Conservation (phyloP, 1,140 invertebrate genomes). For the Drosophila athabasca region DNA sequence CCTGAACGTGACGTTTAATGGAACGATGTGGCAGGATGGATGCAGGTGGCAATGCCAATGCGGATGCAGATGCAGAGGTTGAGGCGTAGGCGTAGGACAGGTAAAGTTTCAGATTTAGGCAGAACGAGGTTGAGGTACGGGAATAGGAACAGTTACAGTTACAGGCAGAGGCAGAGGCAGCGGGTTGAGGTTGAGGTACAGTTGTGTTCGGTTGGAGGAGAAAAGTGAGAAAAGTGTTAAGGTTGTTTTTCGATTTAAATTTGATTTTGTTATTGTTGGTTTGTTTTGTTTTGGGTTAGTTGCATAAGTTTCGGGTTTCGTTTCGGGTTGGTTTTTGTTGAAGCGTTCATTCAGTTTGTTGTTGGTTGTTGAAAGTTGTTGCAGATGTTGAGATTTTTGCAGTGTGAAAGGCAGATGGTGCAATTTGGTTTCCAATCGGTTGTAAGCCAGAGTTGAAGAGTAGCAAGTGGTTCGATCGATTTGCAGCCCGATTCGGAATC, state of each 20-base stretch:
- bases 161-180: slow-evolving; percentile 12
- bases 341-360: slow-evolving; percentile 50
- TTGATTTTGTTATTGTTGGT: slow-evolving; percentile 4
- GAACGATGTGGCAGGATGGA: slow-evolving; percentile 37
- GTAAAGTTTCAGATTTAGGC: slow-evolving; percentile 22
- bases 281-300: slow-evolving; percentile 20
- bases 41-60: slow-evolving; percentile 28
- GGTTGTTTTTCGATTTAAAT: slow-evolving; percentile 13
- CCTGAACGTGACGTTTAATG: slow-evolving; percentile 83
- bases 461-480: slow-evolving; percentile 12
- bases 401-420: slow-evolving; percentile 47
- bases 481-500: slow-evolving; percentile 11
- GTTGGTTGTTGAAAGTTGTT: slow-evolving; percentile 30
- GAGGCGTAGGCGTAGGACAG: slow-evolving; percentile 25
- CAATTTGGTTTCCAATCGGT: slow-evolving; percentile 43
- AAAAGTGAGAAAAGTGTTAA: slow-evolving; percentile 69
- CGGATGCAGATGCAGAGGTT: slow-evolving; percentile 53
- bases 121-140: slow-evolving; percentile 5
- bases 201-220: slow-evolving; percentile 17
- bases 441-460: slow-evolving; percentile 5
- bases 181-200: slow-evolving; percentile 12
- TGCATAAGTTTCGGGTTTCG: not conserved
- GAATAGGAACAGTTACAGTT: slow-evolving; percentile 16
- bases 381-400: slow-evolving; percentile 4
- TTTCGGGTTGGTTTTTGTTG: slow-evolving; percentile 14